A percentile compares a stretch with the other conserved stretches of the same genome.
These are phyloP conservation scores for Silurus aristotelis DNA, from an alignment of 2,797 vertebrate genomes.

Conservation along the genomic window DNA sequence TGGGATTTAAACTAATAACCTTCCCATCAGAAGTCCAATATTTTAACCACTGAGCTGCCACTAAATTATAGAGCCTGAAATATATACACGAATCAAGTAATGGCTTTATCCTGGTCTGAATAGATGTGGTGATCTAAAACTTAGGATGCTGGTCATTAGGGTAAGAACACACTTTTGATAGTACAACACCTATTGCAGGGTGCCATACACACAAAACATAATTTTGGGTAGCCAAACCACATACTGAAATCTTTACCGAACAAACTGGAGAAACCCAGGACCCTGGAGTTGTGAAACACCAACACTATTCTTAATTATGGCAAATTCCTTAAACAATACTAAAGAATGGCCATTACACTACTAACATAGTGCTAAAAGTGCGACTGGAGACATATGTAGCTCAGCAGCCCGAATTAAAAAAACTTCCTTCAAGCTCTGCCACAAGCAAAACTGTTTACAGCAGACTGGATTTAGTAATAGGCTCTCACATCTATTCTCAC, in stretches of 20 bases:
- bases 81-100: not conserved
- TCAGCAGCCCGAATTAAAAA: slow-evolving; percentile 71
- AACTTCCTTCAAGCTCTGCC: slow-evolving; percentile 68
- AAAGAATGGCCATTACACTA: not conserved
- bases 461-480: slow-evolving; percentile 31
- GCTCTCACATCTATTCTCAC: slow-evolving; percentile 2
- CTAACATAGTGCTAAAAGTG: slow-evolving; percentile 45
- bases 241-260: not conserved
- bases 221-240: not conserved
- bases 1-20: too few species aligned
- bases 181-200: slow-evolving; percentile 34
- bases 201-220: not conserved
- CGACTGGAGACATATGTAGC: slow-evolving; percentile 63
- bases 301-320: not conserved
- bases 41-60: too few species aligned
- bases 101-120: not conserved
- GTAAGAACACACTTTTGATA: too few species aligned
- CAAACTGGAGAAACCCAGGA: not conserved
- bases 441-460: slow-evolving; percentile 67
- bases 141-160: not conserved
- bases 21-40: too few species aligned
- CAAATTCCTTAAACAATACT: not conserved
- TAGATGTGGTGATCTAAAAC: not conserved
- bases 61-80: too few species aligned
- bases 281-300: not conserved